These are phyloP conservation scores for Drosophila grimshawi DNA, from an alignment of 1,140 invertebrate genomes.

Conservation along the genomic window DNA sequence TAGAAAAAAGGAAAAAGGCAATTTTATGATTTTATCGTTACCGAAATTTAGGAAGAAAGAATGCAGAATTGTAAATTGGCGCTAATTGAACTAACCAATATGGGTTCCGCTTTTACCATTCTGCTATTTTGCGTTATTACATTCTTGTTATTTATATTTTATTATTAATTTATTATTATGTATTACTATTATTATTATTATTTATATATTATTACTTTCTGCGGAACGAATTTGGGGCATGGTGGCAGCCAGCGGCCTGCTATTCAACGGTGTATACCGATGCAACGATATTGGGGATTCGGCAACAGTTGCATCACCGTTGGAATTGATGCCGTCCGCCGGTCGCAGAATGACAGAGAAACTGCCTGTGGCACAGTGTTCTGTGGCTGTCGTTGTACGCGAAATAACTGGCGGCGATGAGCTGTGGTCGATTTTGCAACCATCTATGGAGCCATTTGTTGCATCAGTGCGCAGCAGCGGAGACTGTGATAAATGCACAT, in stretches of 20 bases:
- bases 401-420: constrained; percentile 53
- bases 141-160: too few species aligned
- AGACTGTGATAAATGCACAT: constrained; percentile 66
- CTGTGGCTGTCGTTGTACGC: constrained; percentile 37
- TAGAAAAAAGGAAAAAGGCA: too few species aligned
- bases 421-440: constrained; percentile 64
- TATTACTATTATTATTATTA: not conserved
- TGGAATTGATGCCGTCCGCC: constrained; percentile 44
- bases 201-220: constrained; percentile 53
- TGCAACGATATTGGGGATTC: constrained; percentile 64
- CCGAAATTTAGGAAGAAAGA: too few species aligned
- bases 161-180: not conserved
- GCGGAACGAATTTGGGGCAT: constrained; percentile 65
- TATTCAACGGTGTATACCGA: constrained; percentile 73
- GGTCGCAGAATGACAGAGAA: constrained; percentile 74
- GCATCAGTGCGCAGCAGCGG: constrained; percentile 52
- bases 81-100: too few species aligned
- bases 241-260: constrained; percentile 38
- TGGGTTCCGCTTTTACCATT: too few species aligned
- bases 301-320: constrained; percentile 34
- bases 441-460: constrained; percentile 37
- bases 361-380: constrained; percentile 43
- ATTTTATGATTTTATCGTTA: too few species aligned
- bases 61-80: too few species aligned
- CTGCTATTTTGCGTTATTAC: too few species aligned